Evolutionary conservation across 2,113 vertebrate genomes (phyloP).

Genomic region (Proteles cristata): DNA sequence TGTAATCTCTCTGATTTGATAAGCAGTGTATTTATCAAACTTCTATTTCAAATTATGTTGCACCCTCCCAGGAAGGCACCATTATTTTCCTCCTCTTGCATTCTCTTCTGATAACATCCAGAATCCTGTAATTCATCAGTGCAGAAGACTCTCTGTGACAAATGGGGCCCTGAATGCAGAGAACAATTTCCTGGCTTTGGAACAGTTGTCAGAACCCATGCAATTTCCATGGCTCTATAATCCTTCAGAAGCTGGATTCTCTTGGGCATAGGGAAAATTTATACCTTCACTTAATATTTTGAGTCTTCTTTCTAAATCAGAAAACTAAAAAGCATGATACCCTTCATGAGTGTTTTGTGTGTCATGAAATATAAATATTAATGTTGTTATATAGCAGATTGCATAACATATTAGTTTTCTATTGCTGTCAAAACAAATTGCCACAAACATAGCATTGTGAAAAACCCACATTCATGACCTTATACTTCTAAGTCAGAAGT

Average conservation of each 20-base stretch:
- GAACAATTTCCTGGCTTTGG: background rate
- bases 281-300: background rate
- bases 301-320: background rate
- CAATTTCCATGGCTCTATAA: background rate
- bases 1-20: background rate
- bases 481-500: background rate
- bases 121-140: background rate
- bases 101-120: background rate
- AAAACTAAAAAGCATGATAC: background rate
- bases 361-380: background rate
- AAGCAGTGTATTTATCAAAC: background rate
- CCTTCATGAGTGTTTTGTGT: background rate
- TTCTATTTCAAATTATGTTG: background rate
- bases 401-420: background rate
- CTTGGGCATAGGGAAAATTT: background rate
- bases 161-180: background rate
- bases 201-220: background rate
- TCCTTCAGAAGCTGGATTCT: background rate
- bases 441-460: background rate
- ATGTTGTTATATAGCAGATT: background rate
- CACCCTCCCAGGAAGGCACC: too few species aligned
- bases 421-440: background rate
- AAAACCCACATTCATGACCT: background rate
- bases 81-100: background rate
- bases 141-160: background rate